Percentiles rank a stretch among this genome's conserved stretches.
These are phyloP conservation scores for Acanthiza pusilla DNA, from an alignment of 2,797 vertebrate genomes.

Conservation along the genomic window DNA sequence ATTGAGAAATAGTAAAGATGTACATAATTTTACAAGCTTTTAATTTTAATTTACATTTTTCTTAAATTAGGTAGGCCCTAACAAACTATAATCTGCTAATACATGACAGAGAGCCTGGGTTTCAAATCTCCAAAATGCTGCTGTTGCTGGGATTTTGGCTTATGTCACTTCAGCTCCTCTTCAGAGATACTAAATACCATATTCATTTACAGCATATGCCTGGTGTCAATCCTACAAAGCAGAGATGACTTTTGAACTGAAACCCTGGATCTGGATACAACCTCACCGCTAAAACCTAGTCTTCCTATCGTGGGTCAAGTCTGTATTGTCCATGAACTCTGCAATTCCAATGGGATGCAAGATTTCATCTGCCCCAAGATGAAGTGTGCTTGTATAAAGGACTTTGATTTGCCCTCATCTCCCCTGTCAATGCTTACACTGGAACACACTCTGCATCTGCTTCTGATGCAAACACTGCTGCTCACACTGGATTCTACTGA, in stretches of 20 bases:
- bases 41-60: constrained; percentile 81
- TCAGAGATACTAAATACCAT: constrained; percentile 63
- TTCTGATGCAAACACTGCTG: constrained; percentile 16
- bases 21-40: constrained; percentile 82
- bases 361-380: background rate
- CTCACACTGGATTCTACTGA: background rate
- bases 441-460: constrained; percentile 1
- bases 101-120: constrained; percentile 71
- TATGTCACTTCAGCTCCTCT: constrained; percentile 60
- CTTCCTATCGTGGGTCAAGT: background rate
- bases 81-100: constrained; percentile 73
- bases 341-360: background rate
- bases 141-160: constrained; percentile 69
- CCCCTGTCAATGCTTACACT: background rate
- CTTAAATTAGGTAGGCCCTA: constrained; percentile 76
- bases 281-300: background rate
- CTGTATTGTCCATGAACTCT: background rate
- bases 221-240: constrained; percentile 4
- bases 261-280: background rate
- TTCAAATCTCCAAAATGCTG: constrained; percentile 61
- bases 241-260: constrained; percentile 17
- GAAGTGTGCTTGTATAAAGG: background rate
- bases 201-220: constrained; percentile 50
- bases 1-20: constrained; percentile 82
- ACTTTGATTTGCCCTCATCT: background rate